Evolutionary conservation across 2,888 invertebrate genomes (phyloP).

Genomic region (Actias luna): DNA sequence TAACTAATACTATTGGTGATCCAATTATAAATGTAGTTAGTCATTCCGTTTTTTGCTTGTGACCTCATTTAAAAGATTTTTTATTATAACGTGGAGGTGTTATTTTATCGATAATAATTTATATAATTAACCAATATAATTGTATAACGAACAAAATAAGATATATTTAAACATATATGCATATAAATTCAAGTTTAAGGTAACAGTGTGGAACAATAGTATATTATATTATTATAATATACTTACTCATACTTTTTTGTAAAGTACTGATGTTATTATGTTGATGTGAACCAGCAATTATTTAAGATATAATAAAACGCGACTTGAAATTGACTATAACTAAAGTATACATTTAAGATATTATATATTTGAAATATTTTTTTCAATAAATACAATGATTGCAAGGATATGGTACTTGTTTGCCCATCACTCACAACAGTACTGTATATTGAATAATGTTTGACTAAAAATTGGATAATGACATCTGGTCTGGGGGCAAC

Average conservation of each 20-base stretch:
- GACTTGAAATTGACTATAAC: background rate
- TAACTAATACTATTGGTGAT: too few species aligned
- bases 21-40: background rate
- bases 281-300: background rate
- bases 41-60: background rate
- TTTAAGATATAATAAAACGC: background rate
- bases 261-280: background rate
- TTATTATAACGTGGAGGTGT: background rate
- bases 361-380: background rate
- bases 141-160: too few species aligned
- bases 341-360: background rate
- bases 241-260: background rate
- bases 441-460: constrained; percentile 27
- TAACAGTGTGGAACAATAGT: background rate
- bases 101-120: too few species aligned
- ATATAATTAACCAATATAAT: too few species aligned
- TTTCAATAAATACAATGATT: background rate
- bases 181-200: background rate
- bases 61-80: background rate
- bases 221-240: background rate
- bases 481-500: constrained; percentile 14
- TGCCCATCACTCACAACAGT: constrained; percentile 6
- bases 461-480: constrained; percentile 27
- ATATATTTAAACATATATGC: too few species aligned
- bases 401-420: background rate